Base-by-base conservation (phyloP, 2,888 invertebrate genomes). In the Amorpha juglandis region DNA sequence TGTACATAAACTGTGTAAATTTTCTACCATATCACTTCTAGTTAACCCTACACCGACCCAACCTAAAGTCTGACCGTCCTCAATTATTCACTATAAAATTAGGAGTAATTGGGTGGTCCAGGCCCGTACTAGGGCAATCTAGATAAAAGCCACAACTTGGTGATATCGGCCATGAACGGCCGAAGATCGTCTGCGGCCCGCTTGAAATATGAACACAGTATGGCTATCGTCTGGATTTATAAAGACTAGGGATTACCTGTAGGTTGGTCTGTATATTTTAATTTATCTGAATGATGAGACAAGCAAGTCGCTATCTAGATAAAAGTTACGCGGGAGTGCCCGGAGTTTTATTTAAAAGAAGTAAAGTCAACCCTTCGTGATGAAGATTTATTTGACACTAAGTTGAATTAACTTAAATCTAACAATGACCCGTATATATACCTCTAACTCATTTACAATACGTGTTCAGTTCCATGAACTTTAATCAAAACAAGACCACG, bases 21-120 rank as follows among this genome's bases (percentile, higher is more conserved):
- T 9, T 42, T 27, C 4, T 4, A 27, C 4, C 4, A 27, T 27
- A 27, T 27, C 27, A 27, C 27, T 27, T 65, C 64, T 19, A 65
- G 55, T 35, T 35, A 58, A 58, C 55, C 52, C 27, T 35, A 48
- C 33, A 42, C 27, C 7, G 9, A 47, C 45, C 45, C 33, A 65
- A 65, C 38, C 64, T 19, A 55, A 48, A 27, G 27, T 33, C 48
- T 21, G 47, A 27, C 47, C 19, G n/a, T 52, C 69, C 71, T 86
- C 82, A 84, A 84, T 87, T 83, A 88, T 87, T 86, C 78, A 83
- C 71, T 76, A 77, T 74, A 77, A 81, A 87, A 84, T 86, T 82
- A 83, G 80, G 72, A 78, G 84, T 84, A 86, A 87, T 86, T 85
- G 85, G 74, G 69, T 70, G 75, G 75, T 71, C 74, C 77, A 74